These are phyloP conservation scores for Chloroclystis v-ata DNA, from an alignment of 2,888 invertebrate species.

Conservation along the genomic window DNA sequence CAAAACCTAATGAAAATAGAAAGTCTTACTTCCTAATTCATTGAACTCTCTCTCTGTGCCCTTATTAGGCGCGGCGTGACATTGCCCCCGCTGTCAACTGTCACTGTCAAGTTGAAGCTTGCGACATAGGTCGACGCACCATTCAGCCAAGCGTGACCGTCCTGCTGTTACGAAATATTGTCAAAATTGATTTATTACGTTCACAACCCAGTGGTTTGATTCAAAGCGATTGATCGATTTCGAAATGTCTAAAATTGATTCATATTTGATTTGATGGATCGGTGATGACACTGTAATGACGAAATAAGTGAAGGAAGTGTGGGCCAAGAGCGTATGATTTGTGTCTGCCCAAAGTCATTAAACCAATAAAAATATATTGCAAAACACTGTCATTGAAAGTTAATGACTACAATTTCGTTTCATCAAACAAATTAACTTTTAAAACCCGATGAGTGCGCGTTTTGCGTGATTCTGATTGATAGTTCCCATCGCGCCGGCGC, in stretches of 20 bases:
- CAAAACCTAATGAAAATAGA: conserved; percentile 9
- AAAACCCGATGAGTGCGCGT: conserved; percentile 24
- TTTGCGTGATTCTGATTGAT: conserved; percentile 28
- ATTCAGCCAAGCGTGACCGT: conserved; percentile 25
- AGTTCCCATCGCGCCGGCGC: conserved; percentile 19
- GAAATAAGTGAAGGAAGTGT: conserved; percentile 18
- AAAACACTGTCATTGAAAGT: conserved; percentile 12
- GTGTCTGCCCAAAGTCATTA: conserved; percentile 9
- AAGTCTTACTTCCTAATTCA: conserved; percentile 18
- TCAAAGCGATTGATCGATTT: conserved; percentile 16
- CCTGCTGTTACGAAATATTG: conserved; percentile 24
- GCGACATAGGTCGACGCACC: conserved; percentile 22
- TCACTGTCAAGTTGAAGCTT: conserved; percentile 30
- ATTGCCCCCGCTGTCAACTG: conserved; percentile 28
- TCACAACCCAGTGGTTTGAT: conserved; percentile 12
- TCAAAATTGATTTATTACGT: conserved; percentile 24
- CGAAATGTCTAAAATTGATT: conserved; percentile 21
- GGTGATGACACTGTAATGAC: conserved; percentile 17
- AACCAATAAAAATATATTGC: conserved; percentile 19
- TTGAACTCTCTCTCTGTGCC: conserved; percentile 21
- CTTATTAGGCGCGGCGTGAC: conserved; percentile 25
- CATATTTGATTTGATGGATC: conserved; percentile 12
- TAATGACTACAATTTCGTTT: conserved; percentile 27
- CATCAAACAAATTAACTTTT: conserved; percentile 25
- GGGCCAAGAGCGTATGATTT: conserved; percentile 16